Evolutionary conservation across 2,888 invertebrate species (phyloP).

Genomic region (Dexiosoma caninum): DNA sequence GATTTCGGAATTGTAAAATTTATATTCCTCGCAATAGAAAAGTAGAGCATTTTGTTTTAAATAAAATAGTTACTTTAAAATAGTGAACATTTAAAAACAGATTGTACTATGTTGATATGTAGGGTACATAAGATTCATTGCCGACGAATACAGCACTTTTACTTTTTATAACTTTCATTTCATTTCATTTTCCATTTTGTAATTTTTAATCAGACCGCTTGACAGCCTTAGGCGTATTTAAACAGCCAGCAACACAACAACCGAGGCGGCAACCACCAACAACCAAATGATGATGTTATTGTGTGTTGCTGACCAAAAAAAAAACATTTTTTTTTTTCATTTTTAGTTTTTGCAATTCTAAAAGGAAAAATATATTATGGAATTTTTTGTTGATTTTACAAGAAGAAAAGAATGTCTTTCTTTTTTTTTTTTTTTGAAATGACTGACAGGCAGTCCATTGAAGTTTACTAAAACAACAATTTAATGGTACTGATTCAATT

Average conservation of each 20-base stretch:
- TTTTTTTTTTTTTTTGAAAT: not conserved
- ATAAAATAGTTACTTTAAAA: too few species aligned
- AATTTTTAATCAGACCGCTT: slow-evolving; percentile 28
- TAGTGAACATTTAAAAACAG: too few species aligned
- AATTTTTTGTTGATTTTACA: not conserved
- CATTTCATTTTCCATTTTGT: slow-evolving; percentile 13
- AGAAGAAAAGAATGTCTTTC: not conserved
- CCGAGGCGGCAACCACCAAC: not conserved
- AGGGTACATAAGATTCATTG: too few species aligned
- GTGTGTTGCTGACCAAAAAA: slow-evolving; percentile 11
- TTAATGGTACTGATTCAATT: slow-evolving; percentile 4
- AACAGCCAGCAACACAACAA: slow-evolving; percentile 3
- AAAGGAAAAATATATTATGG: not conserved
- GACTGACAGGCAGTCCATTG: not conserved
- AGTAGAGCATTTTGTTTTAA: too few species aligned
- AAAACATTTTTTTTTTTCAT: not conserved
- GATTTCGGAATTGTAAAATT: too few species aligned
- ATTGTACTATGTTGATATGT: too few species aligned
- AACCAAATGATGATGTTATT: slow-evolving; percentile 10
- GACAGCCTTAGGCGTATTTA: slow-evolving; percentile 26
- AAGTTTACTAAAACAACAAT: not conserved
- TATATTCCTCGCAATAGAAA: too few species aligned
- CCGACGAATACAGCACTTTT: not conserved
- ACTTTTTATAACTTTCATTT: slow-evolving; percentile 2
- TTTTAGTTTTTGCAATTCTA: not conserved